Base-by-base conservation (phyloP, 2,113 vertebrate species). In the Amphiprion percula region DNA sequence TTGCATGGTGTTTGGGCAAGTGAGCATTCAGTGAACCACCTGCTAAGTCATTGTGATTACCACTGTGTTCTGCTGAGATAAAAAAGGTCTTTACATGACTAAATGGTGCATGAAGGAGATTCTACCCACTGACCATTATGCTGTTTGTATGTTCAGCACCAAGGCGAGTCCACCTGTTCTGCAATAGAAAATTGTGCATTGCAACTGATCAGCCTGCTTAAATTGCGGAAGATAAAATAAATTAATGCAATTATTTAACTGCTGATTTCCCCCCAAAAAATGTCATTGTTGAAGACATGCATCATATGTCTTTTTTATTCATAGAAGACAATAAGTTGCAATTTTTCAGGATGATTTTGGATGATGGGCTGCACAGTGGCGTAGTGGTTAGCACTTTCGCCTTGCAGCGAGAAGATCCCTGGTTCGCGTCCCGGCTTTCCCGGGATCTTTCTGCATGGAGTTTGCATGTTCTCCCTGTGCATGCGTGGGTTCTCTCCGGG, bases 51-150 rank as follows among this genome's bases (percentile, higher is more conserved):
- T 79, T 78, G 69, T 87, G 82, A 91, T 93, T 84, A 75, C 74
- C 61, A 68, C 82, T 64, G 84, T 89, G 84, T 80, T 74, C 77
- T 70, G 56, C 80, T 10, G 75, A 74, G 90, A 89, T 86, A 74
- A 79, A 72, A 71, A 82, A 68, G 76, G 85, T 87, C 86, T 89
- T 90, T 86, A 87, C 72, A 19, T 21, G 78, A 74, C 56, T 85
- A 83, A 93, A 91, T 91, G 82, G 84, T 82, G 90, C 91, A 85
- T 90, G 86, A 88, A 91, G 82, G 83, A 69, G 80, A 77, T 66
- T 88, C 58, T 64, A 37, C 77, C 73, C 78, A 80, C 75, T 89
- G 85, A 84, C 86, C 88, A 75, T 81, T 61, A 77, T 17, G 46
- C 47, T 64, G 76, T 58, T 73, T 74, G 12, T 74, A 46, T 70